Evolutionary conservation across 2,113 vertebrate genomes (phyloP).

Genomic region (Vimba vimba): DNA sequence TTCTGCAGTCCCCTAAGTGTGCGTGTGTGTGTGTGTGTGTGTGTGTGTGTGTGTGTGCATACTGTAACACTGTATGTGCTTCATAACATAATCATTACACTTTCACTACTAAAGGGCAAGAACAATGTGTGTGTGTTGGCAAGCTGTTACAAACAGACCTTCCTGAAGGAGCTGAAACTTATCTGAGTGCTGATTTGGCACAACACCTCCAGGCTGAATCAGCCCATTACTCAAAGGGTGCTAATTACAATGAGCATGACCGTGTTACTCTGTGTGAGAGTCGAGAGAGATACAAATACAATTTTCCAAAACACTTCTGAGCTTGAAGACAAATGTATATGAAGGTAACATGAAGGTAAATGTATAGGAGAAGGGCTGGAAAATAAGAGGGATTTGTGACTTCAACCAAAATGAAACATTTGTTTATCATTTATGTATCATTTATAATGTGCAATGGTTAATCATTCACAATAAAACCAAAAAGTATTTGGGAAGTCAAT

Average conservation of each 20-base stretch:
- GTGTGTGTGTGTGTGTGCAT: too few species aligned
- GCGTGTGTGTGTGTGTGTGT: fast-evolving
- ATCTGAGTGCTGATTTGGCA: slow-evolving; percentile 60
- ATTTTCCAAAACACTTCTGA: neutral
- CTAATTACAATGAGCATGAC: slow-evolving; percentile 58
- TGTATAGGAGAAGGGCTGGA: neutral
- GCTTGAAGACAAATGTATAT: neutral
- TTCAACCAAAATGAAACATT: neutral
- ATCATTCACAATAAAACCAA: neutral
- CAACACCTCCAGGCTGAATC: slow-evolving; percentile 60
- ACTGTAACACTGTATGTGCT: neutral
- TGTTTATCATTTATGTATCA: neutral
- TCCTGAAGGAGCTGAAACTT: slow-evolving; percentile 56
- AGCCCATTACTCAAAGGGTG: slow-evolving; percentile 62
- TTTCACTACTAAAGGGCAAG: neutral
- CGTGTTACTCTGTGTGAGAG: slow-evolving; percentile 41
- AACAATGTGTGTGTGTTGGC: slow-evolving; percentile 40
- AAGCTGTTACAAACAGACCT: slow-evolving; percentile 50
- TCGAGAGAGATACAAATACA: neutral
- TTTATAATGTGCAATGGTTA: neutral
- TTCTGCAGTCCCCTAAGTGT: neutral
- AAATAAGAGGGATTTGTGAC: neutral
- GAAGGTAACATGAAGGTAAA: neutral
- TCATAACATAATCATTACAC: slow-evolving; percentile 9
- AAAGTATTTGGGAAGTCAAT: neutral